Conservation (phyloP, 2,113 vertebrate species). For the Tetrao urogallus region DNA sequence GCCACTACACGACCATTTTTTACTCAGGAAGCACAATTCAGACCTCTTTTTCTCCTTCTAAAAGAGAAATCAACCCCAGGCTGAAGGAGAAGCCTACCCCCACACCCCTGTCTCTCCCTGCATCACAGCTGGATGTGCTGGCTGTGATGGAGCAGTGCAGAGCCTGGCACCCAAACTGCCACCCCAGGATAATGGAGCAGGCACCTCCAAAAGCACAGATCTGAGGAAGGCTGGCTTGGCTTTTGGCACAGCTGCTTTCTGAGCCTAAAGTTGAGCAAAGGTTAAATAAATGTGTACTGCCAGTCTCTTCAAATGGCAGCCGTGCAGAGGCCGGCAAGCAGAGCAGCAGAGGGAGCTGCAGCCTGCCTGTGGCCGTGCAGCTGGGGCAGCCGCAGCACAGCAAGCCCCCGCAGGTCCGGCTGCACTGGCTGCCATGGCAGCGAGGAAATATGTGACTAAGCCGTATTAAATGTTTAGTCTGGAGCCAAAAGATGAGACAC, state of each 20-base stretch:
- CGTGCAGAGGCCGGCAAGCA: fast-evolving
- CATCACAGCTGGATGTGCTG: too few species aligned
- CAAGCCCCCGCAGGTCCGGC: neutral
- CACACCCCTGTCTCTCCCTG: neutral
- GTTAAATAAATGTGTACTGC: neutral
- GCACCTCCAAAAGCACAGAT: neutral
- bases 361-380: slow-evolving; percentile 2
- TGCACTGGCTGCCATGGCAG: slow-evolving; percentile 51
- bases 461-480: slow-evolving; percentile 58
- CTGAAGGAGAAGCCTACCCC: neutral
- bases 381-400: slow-evolving; percentile 6
- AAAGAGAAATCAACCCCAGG: neutral
- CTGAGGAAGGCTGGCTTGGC: fast-evolving
- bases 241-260: neutral
- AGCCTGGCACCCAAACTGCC: neutral
- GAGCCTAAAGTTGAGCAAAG: neutral
- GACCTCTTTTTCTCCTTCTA: too few species aligned
- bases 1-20: neutral
- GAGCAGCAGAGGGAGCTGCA: slow-evolving; percentile 80
- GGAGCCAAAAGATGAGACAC: slow-evolving; percentile 44
- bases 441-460: slow-evolving; percentile 66
- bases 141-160: fast-evolving
- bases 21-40: neutral
- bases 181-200: fast-evolving
- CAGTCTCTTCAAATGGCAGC: neutral